A percentile compares a stretch with the other conserved stretches of the same genome.
These are phyloP conservation scores for Drosophila kurseongensis DNA, from an alignment of 1,140 invertebrate genomes.

Conservation along the genomic window DNA sequence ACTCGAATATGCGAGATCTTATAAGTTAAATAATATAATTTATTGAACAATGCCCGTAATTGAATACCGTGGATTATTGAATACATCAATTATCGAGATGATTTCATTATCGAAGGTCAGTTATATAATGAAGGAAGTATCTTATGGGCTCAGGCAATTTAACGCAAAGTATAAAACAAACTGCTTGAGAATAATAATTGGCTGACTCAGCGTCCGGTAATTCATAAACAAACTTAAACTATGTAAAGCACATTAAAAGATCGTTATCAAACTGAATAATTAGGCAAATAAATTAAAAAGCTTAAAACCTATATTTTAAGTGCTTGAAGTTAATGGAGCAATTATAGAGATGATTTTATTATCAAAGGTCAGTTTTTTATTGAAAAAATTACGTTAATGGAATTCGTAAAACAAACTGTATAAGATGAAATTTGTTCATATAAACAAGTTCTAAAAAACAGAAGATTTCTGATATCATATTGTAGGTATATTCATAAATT, in stretches of 20 bases:
- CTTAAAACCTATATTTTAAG: too few species aligned
- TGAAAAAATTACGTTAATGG: too few species aligned
- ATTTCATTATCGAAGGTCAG: constrained; percentile 36
- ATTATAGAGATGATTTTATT: too few species aligned
- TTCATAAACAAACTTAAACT: too few species aligned
- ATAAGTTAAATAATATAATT: neutral
- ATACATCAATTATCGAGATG: constrained; percentile 8
- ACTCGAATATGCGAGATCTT: neutral
- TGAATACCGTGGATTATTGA: constrained; percentile 3
- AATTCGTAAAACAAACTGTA: too few species aligned
- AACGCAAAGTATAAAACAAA: neutral
- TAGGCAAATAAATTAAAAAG: too few species aligned
- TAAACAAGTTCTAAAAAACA: neutral
- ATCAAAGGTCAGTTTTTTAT: too few species aligned
- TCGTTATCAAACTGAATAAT: too few species aligned
- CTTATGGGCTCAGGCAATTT: neutral
- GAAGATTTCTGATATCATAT: neutral
- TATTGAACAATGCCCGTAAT: constrained; percentile 10
- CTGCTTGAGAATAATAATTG: neutral
- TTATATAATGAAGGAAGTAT: neutral
- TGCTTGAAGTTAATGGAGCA: too few species aligned
- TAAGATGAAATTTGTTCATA: too few species aligned
- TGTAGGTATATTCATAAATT: neutral
- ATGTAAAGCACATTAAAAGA: neutral
- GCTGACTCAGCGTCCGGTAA: neutral